Conservation (phyloP, 2,113 vertebrate genomes). For the Pantherophis guttatus region DNA sequence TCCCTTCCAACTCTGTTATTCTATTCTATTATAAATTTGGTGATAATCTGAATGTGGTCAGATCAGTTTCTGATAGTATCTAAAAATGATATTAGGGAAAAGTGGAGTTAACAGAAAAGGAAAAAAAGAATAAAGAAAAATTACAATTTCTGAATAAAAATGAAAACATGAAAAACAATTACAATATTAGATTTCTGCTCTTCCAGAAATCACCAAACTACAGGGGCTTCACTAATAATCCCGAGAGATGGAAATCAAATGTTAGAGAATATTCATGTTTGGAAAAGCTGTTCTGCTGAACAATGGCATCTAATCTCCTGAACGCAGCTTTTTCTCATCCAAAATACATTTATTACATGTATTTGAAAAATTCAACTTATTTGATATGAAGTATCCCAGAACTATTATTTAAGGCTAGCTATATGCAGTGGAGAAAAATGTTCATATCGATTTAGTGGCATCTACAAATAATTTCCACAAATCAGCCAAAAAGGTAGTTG, state of each 20-base stretch:
- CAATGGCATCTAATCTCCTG: background rate
- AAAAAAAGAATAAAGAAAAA: background rate
- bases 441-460: conserved; percentile 13
- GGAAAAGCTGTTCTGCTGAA: background rate
- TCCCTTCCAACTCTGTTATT: no score
- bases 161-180: background rate
- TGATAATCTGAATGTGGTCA: background rate
- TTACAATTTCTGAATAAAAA: background rate
- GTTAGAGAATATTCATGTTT: background rate
- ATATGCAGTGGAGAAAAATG: background rate
- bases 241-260: background rate
- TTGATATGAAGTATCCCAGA: background rate
- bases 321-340: background rate
- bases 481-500: background rate
- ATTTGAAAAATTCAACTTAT: background rate
- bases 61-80: background rate
- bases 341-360: background rate
- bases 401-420: conserved; percentile 9
- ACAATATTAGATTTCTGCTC: background rate
- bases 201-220: background rate
- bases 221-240: background rate
- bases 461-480: background rate
- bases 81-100: background rate
- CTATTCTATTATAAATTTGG: background rate
- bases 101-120: background rate